Conservation (phyloP, 2,797 vertebrate species). For the Cetoscarus ocellatus region DNA sequence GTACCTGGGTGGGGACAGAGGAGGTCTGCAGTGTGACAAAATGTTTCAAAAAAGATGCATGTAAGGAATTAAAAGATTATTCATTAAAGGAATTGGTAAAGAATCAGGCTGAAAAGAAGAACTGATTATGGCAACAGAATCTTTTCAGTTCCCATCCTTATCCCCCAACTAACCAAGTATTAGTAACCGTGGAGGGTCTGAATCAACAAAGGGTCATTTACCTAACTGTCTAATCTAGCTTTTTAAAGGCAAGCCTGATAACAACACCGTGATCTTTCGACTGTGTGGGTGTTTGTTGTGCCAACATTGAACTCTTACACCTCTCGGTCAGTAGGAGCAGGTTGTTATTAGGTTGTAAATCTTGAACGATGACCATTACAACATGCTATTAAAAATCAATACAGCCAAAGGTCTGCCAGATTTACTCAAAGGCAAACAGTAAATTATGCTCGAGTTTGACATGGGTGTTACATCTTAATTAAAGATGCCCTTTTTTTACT, state of each 20-base stretch:
- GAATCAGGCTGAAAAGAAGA: too few species aligned
- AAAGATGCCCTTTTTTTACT: slow-evolving; percentile 54
- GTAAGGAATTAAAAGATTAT: too few species aligned
- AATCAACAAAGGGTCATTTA: background rate
- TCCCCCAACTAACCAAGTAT: too few species aligned
- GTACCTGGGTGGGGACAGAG: too few species aligned
- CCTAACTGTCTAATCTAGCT: slow-evolving; percentile 32
- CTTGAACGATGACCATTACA: slow-evolving; percentile 47
- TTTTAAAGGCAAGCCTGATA: slow-evolving; percentile 48
- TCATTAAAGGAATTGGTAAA: too few species aligned
- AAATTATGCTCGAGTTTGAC: slow-evolving; percentile 51
- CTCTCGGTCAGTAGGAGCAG: slow-evolving; percentile 4
- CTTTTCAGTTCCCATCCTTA: too few species aligned
- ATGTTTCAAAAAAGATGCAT: too few species aligned
- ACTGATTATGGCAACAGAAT: too few species aligned
- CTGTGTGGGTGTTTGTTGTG: background rate
- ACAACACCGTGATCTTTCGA: slow-evolving; percentile 15
- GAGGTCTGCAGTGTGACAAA: too few species aligned
- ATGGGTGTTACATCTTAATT: slow-evolving; percentile 55
- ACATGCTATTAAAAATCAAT: slow-evolving; percentile 55
- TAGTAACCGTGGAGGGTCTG: too few species aligned
- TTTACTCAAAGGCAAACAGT: slow-evolving; percentile 36
- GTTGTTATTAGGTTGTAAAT: slow-evolving; percentile 41
- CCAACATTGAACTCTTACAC: slow-evolving; percentile 10
- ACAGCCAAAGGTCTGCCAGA: slow-evolving; percentile 46